Base-by-base conservation (phyloP, 2,888 invertebrate genomes). In the Tupiocoris notatus region DNA sequence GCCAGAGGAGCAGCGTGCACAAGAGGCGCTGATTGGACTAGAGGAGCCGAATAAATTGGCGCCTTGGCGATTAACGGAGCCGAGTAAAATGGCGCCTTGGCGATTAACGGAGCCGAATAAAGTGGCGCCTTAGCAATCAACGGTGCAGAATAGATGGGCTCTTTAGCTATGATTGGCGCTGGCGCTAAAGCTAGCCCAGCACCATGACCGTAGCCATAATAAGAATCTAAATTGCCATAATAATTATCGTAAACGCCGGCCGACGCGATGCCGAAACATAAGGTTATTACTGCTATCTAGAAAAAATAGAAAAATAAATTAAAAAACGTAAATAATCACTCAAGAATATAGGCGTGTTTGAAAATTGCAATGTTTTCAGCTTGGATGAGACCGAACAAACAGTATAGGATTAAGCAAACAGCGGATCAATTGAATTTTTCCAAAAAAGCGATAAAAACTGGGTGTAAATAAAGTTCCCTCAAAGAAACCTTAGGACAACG, bases 1-100 rank as follows among this genome's bases (percentile, higher is more conserved):
- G 67, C 75, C 9, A 66, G 58, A 16, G 65, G 75, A 20, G 66
- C 66, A 16, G 66, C 66, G 59, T 65, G 75, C 9, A 70, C 61
- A 16, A 59, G 9, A 2, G 73, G 63, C 3, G 73, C 73, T 2
- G 57, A 12, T 7, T 70, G 22, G n/a, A 23, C 70, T n/a, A 59
- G n/a, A 1, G 73, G 63, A 21, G 71, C 61, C 3, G 71, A n/a
- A 24, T 73, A 63, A 20, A 39, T 23, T 1, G 71, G 71, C 9
- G 73, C 63, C 20, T 39, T 59, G 59, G 58, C 58, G 1, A 59
- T 7, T 1, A 71, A 1, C 6, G 71, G 71, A 20, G 68, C 68
- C 65, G 65, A 65, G n/a, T n/a, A n/a, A n/a, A 59, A 9, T 3
- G 73, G 63, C 3, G 73, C 73, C 1, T 18, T 9, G 18, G 57